Conservation (phyloP, 2,113 vertebrate genomes). For the Myiagra hebetior region DNA sequence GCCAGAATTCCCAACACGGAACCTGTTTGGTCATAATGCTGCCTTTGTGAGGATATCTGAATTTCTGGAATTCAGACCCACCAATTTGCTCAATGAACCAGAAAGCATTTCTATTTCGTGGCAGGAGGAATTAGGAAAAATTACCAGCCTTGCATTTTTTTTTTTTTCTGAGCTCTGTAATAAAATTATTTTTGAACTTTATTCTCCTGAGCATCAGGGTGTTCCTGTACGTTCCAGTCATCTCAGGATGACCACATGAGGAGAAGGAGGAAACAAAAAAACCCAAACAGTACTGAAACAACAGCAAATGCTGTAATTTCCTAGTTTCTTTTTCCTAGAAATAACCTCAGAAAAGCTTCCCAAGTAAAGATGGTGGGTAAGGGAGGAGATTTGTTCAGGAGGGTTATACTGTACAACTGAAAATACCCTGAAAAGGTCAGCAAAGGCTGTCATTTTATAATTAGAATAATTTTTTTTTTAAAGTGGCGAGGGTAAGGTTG, state of each 20-base stretch:
- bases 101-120: constrained; percentile 28
- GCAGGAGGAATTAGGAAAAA: constrained; percentile 32
- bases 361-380: not conserved
- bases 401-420: not conserved
- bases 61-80: constrained; percentile 23
- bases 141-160: not conserved
- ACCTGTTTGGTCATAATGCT: not conserved
- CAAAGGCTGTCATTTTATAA: not conserved
- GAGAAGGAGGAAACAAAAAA: not conserved
- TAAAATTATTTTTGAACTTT: constrained; percentile 22
- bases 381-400: not conserved
- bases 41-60: constrained; percentile 6
- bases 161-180: not conserved
- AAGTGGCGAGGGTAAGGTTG: not conserved
- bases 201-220: not conserved
- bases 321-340: constrained; percentile 25
- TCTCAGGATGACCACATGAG: not conserved
- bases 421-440: not conserved
- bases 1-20: constrained; percentile 29
- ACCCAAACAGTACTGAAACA: not conserved
- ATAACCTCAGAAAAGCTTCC: not conserved
- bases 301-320: constrained; percentile 20
- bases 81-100: constrained; percentile 32
- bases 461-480: not conserved
- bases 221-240: not conserved